Percentiles rank a stretch among this genome's conserved stretches.
Conservation (phyloP, 2,113 vertebrate species). For the Taurulus bubalis region DNA sequence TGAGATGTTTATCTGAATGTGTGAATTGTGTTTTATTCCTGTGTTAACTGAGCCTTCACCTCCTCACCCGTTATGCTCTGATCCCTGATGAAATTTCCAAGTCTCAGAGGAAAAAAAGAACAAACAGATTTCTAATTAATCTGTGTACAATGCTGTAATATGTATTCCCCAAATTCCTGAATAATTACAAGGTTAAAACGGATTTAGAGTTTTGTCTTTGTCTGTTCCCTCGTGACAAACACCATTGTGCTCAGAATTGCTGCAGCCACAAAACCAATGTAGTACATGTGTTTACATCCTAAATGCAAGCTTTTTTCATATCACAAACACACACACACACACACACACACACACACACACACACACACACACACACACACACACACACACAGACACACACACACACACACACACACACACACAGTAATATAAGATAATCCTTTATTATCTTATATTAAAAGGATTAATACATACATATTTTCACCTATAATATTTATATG, state of each 20-base stretch:
- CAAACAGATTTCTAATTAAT: conserved; percentile 31
- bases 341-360: background rate
- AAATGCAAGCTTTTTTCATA: background rate
- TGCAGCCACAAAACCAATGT: background rate
- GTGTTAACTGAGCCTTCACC: background rate
- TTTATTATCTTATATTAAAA: no score
- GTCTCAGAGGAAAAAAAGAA: background rate
- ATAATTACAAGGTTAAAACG: conserved; percentile 5
- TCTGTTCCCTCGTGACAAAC: background rate
- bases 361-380: no score
- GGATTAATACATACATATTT: no score
- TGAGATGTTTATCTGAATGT: background rate
- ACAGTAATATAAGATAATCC: background rate
- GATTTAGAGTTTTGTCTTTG: background rate
- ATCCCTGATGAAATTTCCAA: conserved; percentile 14
- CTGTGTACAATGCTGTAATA: background rate
- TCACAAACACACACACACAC: background rate
- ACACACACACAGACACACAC: no score
- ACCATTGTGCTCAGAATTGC: background rate
- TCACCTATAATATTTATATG: background rate
- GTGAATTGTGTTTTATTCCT: background rate
- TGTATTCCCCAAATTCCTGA: background rate
- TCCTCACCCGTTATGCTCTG: background rate
- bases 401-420: no score
- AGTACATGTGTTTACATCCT: background rate